These are phyloP conservation scores for Caenorhabditis macrosperma DNA, from an alignment of 2,888 invertebrate species.

Conservation along the genomic window DNA sequence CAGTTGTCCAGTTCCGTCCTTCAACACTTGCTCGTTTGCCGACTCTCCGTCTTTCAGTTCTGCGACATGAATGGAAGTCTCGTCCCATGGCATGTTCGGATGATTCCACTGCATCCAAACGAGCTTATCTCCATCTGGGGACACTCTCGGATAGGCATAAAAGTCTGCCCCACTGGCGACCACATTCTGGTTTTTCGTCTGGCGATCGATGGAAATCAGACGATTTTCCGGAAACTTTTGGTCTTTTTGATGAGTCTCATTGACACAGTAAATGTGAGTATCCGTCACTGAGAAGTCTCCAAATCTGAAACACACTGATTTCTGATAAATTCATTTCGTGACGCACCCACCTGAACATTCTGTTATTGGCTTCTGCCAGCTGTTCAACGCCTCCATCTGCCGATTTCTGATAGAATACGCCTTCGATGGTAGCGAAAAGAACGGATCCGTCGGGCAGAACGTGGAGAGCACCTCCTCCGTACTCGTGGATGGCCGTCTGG, in stretches of 20 bases:
- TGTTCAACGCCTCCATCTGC: constrained; percentile 41
- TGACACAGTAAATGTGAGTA: constrained; percentile 57
- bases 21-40: constrained; percentile 38
- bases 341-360: constrained; percentile 36
- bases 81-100: constrained; percentile 82
- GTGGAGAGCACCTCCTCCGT: constrained; percentile 81
- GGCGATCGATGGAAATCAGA: constrained; percentile 58
- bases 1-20: constrained; percentile 56
- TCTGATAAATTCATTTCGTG: neutral
- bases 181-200: constrained; percentile 51
- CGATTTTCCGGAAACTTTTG: constrained; percentile 62
- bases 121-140: constrained; percentile 81
- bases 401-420: constrained; percentile 57
- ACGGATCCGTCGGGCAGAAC: constrained; percentile 77
- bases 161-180: constrained; percentile 81
- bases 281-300: constrained; percentile 56
- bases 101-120: constrained; percentile 82
- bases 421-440: constrained; percentile 63
- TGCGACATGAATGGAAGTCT: constrained; percentile 80
- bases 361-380: constrained; percentile 46
- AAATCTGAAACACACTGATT: constrained; percentile 42
- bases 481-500: constrained; percentile 81
- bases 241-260: constrained; percentile 49
- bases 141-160: constrained; percentile 81
- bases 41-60: constrained; percentile 74